Conservation (phyloP, 2,888 invertebrate genomes). For the Drosophila ezoana region DNA sequence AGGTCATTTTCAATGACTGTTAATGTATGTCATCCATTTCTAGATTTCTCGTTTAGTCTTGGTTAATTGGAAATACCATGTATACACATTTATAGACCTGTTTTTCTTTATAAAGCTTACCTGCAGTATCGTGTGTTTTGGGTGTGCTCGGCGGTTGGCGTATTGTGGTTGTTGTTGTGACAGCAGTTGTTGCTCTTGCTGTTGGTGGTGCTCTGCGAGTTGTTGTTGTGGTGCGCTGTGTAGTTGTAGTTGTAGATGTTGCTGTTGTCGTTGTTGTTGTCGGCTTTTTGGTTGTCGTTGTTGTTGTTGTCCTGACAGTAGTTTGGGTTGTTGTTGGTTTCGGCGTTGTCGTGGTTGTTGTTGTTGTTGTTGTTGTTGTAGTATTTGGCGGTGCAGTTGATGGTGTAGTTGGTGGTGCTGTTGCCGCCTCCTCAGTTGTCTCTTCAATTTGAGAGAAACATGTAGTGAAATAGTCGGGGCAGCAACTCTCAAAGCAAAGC, state of each 20-base stretch:
- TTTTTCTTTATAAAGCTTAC: neutral
- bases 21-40: too few species aligned
- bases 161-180: conserved; percentile 4
- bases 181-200: conserved; percentile 14
- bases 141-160: neutral
- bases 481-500: conserved; percentile 87
- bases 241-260: conserved; percentile 19
- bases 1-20: too few species aligned
- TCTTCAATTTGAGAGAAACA: conserved; percentile 14
- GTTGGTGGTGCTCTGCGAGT: conserved; percentile 23
- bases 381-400: conserved; percentile 16
- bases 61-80: too few species aligned
- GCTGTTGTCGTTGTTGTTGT: conserved; percentile 13
- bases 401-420: neutral
- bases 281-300: conserved; percentile 8
- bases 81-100: too few species aligned
- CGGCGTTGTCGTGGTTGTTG: conserved; percentile 13
- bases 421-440: neutral
- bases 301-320: conserved; percentile 20
- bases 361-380: conserved; percentile 4
- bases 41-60: too few species aligned
- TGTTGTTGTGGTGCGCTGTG: conserved; percentile 18
- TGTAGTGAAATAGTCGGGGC: conserved; percentile 87
- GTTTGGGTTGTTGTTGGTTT: conserved; percentile 25
- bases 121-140: neutral